These are phyloP conservation scores for Rhyacophila brunnea DNA, from an alignment of 1,140 invertebrate species.

Conservation along the genomic window DNA sequence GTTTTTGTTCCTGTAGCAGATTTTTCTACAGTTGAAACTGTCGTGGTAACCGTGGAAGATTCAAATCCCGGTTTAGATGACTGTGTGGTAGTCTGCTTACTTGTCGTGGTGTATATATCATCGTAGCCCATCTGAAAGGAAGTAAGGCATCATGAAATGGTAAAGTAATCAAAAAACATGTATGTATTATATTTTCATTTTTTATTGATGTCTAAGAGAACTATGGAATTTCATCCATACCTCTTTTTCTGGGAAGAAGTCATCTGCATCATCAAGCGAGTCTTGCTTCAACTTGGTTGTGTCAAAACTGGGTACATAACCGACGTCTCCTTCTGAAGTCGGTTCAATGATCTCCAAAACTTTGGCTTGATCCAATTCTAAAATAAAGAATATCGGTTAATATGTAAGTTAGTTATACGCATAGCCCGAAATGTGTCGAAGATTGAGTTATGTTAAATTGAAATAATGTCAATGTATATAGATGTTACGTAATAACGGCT, in stretches of 20 bases:
- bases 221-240: no score
- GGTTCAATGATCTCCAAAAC: slow-evolving; percentile 55
- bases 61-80: background rate
- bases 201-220: no score
- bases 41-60: slow-evolving; percentile 1
- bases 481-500: no score
- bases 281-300: slow-evolving; percentile 50
- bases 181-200: no score
- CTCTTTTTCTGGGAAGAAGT: slow-evolving; percentile 52
- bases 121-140: slow-evolving; percentile 1
- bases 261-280: slow-evolving; percentile 53
- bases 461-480: no score
- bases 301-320: slow-evolving; percentile 48
- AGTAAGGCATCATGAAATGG: no score
- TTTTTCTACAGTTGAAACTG: slow-evolving; percentile 2
- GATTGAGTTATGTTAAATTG: no score
- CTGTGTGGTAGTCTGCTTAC: background rate
- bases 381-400: background rate
- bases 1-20: slow-evolving; percentile 7
- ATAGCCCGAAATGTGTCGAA: no score
- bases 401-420: no score
- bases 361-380: slow-evolving; percentile 55
- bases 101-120: background rate
- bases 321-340: slow-evolving; percentile 47
- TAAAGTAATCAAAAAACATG: no score